A percentile compares a stretch with the other conserved stretches of the same genome.
Evolutionary conservation across 1,140 invertebrate species (phyloP).

Genomic region (Atta cephalotes): DNA sequence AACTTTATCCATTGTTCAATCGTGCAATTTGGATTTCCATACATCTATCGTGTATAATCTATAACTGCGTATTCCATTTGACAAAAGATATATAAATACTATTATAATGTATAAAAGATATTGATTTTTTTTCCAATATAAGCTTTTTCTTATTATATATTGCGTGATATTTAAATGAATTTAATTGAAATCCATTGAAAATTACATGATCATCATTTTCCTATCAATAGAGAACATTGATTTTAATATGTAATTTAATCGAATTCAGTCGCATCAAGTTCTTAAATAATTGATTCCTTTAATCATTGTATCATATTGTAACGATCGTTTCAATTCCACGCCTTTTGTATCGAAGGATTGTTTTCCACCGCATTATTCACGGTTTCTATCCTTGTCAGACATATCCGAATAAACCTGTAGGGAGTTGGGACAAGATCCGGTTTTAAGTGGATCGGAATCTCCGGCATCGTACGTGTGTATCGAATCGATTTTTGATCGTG

Average conservation of each 20-base stretch:
- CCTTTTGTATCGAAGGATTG: constrained; percentile 27
- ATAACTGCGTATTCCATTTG: not conserved
- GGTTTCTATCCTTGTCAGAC: constrained; percentile 31
- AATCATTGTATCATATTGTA: not conserved
- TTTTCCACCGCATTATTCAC: constrained; percentile 27
- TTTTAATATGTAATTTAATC: constrained; percentile 19
- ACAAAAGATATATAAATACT: too few species aligned
- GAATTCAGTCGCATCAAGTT: not conserved
- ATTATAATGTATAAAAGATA: not conserved
- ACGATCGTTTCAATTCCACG: constrained; percentile 27
- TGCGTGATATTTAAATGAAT: constrained; percentile 12
- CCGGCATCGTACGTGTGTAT: not conserved
- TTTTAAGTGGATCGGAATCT: constrained; percentile 35
- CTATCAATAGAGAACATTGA: not conserved
- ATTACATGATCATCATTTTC: not conserved
- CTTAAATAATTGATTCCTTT: constrained; percentile 19
- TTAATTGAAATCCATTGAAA: not conserved
- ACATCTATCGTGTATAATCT: not conserved
- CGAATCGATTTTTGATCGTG: constrained; percentile 58
- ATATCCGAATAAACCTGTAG: constrained; percentile 14
- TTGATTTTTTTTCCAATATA: not conserved
- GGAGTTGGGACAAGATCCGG: constrained; percentile 21
- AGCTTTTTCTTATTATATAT: not conserved
- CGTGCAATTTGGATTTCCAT: not conserved
- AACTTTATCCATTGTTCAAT: constrained; percentile 9